Conservation (phyloP, 2,113 vertebrate genomes). For the Gallinago jamesoni region DNA sequence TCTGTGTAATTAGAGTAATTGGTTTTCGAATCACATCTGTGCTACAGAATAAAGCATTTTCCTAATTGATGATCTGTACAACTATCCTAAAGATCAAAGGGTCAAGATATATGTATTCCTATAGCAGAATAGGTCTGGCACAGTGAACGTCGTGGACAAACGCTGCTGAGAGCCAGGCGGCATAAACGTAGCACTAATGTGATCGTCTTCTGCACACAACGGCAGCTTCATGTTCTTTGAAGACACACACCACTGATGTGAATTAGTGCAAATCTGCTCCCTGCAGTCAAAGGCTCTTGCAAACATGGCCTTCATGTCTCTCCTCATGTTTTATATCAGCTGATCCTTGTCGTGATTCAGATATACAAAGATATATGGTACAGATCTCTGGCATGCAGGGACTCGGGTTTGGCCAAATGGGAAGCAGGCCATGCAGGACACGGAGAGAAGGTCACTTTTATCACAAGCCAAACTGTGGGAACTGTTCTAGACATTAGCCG, state of each 20-base stretch:
- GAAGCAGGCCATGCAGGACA: conserved; percentile 32
- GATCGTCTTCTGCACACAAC: neutral
- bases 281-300: neutral
- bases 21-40: neutral
- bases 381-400: conserved; percentile 2
- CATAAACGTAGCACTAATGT: neutral
- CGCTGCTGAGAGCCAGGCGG: neutral
- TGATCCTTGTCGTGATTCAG: conserved; percentile 47
- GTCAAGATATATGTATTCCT: neutral
- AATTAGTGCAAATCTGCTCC: conserved; percentile 49
- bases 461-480: conserved; percentile 60
- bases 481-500: conserved; percentile 27
- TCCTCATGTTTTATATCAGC: conserved; percentile 48
- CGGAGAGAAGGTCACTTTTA: conserved; percentile 35
- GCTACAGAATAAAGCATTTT: neutral
- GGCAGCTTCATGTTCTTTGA: neutral
- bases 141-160: neutral
- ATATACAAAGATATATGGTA: conserved; percentile 33
- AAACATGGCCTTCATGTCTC: neutral
- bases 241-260: conserved; percentile 4
- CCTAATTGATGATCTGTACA: neutral
- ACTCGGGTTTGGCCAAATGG: neutral
- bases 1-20: neutral
- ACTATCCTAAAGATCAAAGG: neutral
- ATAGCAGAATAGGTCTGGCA: neutral